Conservation (phyloP, 2,888 invertebrate species). For the Clistopyga incitator region DNA sequence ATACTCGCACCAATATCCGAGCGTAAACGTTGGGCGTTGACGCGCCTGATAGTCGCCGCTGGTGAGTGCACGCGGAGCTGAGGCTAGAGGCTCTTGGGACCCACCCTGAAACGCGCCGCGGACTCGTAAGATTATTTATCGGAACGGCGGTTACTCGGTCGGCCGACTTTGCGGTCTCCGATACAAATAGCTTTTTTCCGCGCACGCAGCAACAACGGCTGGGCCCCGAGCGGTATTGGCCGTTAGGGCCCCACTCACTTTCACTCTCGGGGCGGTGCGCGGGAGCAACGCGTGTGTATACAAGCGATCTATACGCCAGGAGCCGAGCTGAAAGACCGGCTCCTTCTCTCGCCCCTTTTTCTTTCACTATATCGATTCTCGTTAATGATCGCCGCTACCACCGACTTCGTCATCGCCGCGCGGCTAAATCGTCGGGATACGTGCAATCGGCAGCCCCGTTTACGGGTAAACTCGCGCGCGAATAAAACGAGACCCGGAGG, state of each 20-base stretch:
- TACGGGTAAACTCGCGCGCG: constrained; percentile 43
- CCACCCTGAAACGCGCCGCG: constrained; percentile 50
- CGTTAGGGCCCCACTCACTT: constrained; percentile 57
- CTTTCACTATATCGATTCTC: constrained; percentile 56
- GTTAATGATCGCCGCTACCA: constrained; percentile 55
- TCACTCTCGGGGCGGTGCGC: constrained; percentile 56
- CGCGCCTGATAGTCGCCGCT: constrained; percentile 41
- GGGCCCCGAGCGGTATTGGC: constrained; percentile 15
- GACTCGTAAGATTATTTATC: constrained; percentile 54
- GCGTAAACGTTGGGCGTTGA: constrained; percentile 47
- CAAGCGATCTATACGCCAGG: not conserved
- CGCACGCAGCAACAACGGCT: constrained; percentile 52
- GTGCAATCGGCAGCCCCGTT: constrained; percentile 43
- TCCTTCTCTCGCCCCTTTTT: constrained; percentile 49
- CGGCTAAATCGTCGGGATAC: constrained; percentile 4
- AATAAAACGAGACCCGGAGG: constrained; percentile 1
- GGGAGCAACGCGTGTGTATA: not conserved
- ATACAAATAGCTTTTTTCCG: constrained; percentile 56
- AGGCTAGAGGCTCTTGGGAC: constrained; percentile 20
- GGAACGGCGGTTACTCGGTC: constrained; percentile 6
- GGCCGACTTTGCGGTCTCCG: constrained; percentile 34
- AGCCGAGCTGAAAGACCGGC: constrained; percentile 25
- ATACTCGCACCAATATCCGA: not conserved
- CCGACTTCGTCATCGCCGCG: not conserved
- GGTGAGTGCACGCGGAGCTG: constrained; percentile 13